phyloP scores from a whole-genome alignment of 2,888 invertebrate genomes.

The Piscicola geometra region DNA sequence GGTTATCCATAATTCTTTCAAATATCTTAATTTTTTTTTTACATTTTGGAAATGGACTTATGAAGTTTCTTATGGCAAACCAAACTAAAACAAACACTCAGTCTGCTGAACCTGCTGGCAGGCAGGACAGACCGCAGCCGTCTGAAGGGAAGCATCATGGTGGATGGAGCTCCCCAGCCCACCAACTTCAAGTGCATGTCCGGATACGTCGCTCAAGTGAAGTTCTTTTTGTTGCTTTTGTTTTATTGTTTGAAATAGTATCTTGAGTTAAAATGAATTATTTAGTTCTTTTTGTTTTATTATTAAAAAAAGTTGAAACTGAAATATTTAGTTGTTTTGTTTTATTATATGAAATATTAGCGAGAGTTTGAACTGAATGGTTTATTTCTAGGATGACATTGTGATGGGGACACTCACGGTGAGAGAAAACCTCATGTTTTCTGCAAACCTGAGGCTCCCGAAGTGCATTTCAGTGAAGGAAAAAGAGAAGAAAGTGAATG shows the following conservation, averaged over 20 bases:
- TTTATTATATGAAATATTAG: too few species aligned
- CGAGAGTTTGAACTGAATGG: too few species aligned
- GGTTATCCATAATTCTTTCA: too few species aligned
- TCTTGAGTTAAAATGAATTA: not conserved
- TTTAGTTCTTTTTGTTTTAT: not conserved
- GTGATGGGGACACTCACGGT: conserved; percentile 55
- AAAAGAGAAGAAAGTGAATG: conserved; percentile 47
- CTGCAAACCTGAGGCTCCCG: conserved; percentile 53
- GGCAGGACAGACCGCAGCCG: conserved; percentile 40
- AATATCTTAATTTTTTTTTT: too few species aligned
- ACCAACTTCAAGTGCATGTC: conserved; percentile 55
- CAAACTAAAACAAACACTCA: too few species aligned
- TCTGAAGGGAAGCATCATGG: conserved; percentile 48
- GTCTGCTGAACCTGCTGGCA: conserved; percentile 43
- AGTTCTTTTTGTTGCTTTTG: not conserved
- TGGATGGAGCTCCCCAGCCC: conserved; percentile 53
- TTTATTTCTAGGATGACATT: conserved; percentile 52
- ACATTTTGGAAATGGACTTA: too few species aligned
- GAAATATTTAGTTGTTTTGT: too few species aligned
- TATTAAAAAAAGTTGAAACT: not conserved
- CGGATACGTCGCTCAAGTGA: conserved; percentile 53
- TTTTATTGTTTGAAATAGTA: not conserved
- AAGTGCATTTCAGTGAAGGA: conserved; percentile 43
- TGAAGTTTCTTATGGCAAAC: too few species aligned
- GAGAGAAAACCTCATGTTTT: conserved; percentile 54